Evolutionary conservation across 35 echinoderm and acorn worm genomes (phyloP).

Genomic region (Stichopus chloronotus): DNA sequence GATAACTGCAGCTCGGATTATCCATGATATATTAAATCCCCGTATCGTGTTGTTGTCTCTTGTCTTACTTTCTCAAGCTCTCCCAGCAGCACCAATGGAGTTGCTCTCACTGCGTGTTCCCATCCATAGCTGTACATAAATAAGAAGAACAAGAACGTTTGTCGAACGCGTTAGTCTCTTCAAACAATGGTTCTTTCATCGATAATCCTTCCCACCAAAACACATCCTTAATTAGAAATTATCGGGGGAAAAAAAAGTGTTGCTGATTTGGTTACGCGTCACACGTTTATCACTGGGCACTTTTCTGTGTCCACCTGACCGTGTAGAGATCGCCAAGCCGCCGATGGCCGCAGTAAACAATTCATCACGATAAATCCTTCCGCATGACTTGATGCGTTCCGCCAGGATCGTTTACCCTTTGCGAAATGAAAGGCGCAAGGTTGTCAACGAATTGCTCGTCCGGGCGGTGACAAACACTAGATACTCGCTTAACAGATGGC

Average conservation of each 20-base stretch:
- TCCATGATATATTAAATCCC: conserved; percentile 14
- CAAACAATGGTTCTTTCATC: background rate
- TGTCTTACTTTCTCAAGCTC: background rate
- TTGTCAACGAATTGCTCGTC: background rate
- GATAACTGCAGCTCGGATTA: background rate
- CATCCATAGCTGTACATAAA: background rate
- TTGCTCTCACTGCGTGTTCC: background rate
- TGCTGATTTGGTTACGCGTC: background rate
- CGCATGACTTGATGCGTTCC: background rate
- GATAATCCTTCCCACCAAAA: background rate
- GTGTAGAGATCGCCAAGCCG: no score
- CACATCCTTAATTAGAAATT: background rate
- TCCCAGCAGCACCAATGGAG: background rate
- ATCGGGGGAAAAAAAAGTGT: background rate
- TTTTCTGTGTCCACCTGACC: background rate
- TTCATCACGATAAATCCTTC: background rate
- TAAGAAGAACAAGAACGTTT: background rate
- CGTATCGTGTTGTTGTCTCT: background rate
- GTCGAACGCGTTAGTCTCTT: background rate
- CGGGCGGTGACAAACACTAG: background rate
- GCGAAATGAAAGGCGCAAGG: background rate
- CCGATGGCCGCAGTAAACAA: background rate
- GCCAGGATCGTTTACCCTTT: conserved; percentile 4
- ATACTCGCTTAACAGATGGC: background rate
- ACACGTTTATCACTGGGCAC: background rate